Base-by-base conservation (phyloP, 2,797 vertebrate genomes). In the Danionella dracula region DNA sequence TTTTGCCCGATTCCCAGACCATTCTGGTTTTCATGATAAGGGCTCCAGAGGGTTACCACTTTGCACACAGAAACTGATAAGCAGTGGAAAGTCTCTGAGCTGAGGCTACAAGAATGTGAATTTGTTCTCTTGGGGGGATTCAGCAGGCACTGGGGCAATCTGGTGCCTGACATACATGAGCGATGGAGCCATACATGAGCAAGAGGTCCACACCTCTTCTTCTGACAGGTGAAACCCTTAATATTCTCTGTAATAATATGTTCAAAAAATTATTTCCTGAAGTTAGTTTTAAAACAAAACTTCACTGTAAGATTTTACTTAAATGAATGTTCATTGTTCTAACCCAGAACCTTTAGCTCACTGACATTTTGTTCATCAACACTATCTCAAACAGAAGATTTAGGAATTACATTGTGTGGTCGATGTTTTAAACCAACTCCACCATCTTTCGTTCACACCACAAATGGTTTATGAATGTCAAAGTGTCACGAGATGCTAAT, bases 41-140 rank as follows among this genome's bases (percentile, higher is more conserved):
- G 73, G 66, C 46, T 50, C 27, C 40, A 62, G 53, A 46, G 51
- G 48, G 51, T 76, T 76, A 61, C 75, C 44, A 41, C 83, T 76
- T 74, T 65, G 71, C 16, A 73, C 75, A 58, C 71, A 73, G 51
- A 57, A 48, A 63, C 75, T 71, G 72, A 80, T 82, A 77, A 66
- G 63, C 66, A 37, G 55, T 63, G 49, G 41, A 41, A 51, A 41
- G 23, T 54, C 60, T 76, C 59, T 1, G 17, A 64, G 78, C 79
- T 78, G 79, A 77, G 49, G 78, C 72, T 48, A 75, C 71, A 76
- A 63, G 42, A 61, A 49, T 45, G 78, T 17, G 23, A 35, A 31
- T 59, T 46, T 51, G 40, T 67, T 48, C 44, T 58, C 17, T 49
- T 15, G 50, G 31, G 56, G 19, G 37, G 56, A 70, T 72, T 74